These are phyloP conservation scores for Pentamera pediparva DNA, from an alignment of 53 echinoderm and acorn worm species.

Conservation along the genomic window DNA sequence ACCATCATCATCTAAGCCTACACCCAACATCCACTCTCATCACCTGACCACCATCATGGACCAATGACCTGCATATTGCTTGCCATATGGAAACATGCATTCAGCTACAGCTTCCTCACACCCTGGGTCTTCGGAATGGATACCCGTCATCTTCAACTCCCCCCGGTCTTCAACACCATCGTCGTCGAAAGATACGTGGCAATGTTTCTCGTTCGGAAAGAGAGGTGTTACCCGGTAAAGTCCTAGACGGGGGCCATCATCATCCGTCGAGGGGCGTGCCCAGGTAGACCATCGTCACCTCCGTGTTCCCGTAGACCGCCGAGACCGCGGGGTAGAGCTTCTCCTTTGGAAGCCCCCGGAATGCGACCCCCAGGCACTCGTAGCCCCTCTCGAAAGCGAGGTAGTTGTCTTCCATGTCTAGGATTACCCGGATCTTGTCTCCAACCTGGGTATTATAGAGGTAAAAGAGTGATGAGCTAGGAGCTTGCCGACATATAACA, in stretches of 20 bases:
- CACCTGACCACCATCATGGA: no score
- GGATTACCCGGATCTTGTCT: slow-evolving; percentile 96
- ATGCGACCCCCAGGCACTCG: slow-evolving; percentile 95
- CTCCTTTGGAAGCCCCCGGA: slow-evolving; percentile 95
- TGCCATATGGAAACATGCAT: no score
- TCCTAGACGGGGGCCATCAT: slow-evolving; percentile 38
- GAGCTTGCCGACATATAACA: no score
- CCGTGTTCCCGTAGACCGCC: slow-evolving; percentile 98
- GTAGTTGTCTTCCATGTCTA: slow-evolving; percentile 99
- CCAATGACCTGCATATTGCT: no score
- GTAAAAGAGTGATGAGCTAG: no score
- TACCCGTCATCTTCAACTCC: background rate
- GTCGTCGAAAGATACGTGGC: slow-evolving; percentile 29
- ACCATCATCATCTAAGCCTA: no score
- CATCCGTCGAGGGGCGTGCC: slow-evolving; percentile 96
- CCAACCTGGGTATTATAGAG: slow-evolving; percentile 55
- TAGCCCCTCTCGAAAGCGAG: slow-evolving; percentile 94
- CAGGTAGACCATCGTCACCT: slow-evolving; percentile 99
- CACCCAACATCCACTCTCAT: no score
- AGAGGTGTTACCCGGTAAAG: slow-evolving; percentile 11
- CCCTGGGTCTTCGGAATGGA: background rate
- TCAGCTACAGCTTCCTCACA: background rate
- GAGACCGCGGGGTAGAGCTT: slow-evolving; percentile 96
- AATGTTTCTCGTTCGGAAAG: background rate
- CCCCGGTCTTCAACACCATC: no score